Base-by-base conservation (phyloP, 2,797 vertebrate species). In the Stomatorhinus walkeri region DNA sequence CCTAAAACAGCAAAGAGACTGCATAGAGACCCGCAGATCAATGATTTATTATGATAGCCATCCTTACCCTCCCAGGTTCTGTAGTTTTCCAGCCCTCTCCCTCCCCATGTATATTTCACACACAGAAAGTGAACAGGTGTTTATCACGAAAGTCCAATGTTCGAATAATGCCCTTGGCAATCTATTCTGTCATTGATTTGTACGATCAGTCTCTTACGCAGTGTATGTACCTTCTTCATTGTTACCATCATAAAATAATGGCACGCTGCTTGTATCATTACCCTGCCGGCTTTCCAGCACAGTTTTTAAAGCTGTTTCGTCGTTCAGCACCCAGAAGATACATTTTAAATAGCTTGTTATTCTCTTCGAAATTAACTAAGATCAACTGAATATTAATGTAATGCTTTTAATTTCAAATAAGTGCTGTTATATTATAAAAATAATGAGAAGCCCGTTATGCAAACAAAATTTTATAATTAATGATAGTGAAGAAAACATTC, bases 121-220 rank as follows among this genome's bases (percentile, higher is more conserved):
- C 92, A 92, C 93, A 92, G 94, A 96, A 95, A 95, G 93, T 91
- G 76, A 94, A 90, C 95, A 95, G 94, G 94, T 96, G 95, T 93
- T 95, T 95, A 95, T 95, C 93, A 40, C 88, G 59, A 93, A 91
- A 93, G 95, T 96, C 94, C 95, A 96, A 95, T 91, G 94, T 93
- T 95, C 93, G 90, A 22, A 72, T 85, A 64, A 48, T 90, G 90
- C 87, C 92, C 91, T 90, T 90, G 91, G 87, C 36, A 22, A 76
- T 22, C 9, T 40, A 14, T 61, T 51, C 28, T 72, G 46, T 32
- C 22, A 54, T 79, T 81, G 19, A 54, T 52, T 86, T 40, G 51
- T 32, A 49, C 56, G 24, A 14, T 24, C 85, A 87, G 12, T 32
- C 85, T 36, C 6, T 14, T 52, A 2, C 12, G 1, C 36, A 19